These are phyloP conservation scores for Cyphomyrmex costatus DNA, from an alignment of 1,140 invertebrate species.

Conservation along the genomic window DNA sequence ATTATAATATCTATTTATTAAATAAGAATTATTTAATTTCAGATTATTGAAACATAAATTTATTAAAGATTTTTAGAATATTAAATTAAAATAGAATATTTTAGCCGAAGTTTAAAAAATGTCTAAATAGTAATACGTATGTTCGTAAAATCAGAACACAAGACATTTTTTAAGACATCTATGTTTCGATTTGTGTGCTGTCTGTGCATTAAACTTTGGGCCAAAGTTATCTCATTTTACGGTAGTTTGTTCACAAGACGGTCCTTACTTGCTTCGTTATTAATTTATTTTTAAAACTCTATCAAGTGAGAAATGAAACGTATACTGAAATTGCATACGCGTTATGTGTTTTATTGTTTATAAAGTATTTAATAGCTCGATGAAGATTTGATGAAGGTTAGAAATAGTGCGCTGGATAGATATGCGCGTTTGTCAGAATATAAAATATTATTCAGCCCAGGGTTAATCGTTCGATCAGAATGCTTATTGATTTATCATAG, in stretches of 20 bases:
- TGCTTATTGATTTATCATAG: conserved; percentile 44
- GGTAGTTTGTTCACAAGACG: not conserved
- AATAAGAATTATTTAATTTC: not conserved
- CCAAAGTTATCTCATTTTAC: too few species aligned
- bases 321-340: not conserved
- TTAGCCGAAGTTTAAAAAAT: too few species aligned
- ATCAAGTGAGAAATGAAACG: not conserved
- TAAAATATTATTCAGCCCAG: conserved; percentile 22
- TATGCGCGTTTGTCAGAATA: conserved; percentile 15
- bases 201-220: too few species aligned
- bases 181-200: too few species aligned
- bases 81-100: not conserved
- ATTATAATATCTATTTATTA: not conserved
- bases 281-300: not conserved
- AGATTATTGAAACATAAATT: not conserved
- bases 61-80: not conserved
- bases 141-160: too few species aligned
- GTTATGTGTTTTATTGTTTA: conserved; percentile 1
- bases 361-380: not conserved
- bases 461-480: conserved; percentile 25
- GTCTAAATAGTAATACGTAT: too few species aligned
- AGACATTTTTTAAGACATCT: too few species aligned
- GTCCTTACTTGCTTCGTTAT: not conserved
- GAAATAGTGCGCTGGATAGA: conserved; percentile 22
- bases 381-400: conserved; percentile 20